phyloP scores from a whole-genome alignment of 2,113 vertebrate species.

The Xenopus laevis region DNA sequence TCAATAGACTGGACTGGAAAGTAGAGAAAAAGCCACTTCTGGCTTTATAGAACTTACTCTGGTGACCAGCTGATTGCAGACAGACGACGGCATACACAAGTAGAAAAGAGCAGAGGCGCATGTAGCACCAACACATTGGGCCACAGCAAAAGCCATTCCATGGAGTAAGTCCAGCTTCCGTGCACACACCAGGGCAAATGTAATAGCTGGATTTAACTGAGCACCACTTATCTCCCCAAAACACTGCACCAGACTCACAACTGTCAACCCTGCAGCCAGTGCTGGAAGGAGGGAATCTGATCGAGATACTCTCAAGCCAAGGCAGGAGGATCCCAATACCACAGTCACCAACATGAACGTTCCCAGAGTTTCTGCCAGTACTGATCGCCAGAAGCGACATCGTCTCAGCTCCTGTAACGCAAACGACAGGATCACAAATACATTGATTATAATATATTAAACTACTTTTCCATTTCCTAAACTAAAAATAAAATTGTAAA shows the following conservation, averaged over 20 bases:
- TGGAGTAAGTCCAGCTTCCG: constrained; percentile 64
- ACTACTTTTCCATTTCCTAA: too few relatives aligned
- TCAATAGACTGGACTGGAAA: neutral
- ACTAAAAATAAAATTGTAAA: too few relatives aligned
- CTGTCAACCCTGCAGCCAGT: constrained; percentile 64
- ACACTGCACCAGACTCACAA: constrained; percentile 62
- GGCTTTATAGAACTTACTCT: constrained; percentile 55
- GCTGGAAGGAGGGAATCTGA: constrained; percentile 65
- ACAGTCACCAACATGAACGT: constrained; percentile 71
- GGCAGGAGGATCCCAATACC: constrained; percentile 69
- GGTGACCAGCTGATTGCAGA: constrained; percentile 61
- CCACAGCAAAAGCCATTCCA: constrained; percentile 57
- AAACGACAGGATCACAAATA: neutral
- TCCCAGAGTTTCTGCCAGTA: constrained; percentile 65
- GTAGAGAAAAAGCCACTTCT: neutral
- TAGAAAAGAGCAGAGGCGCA: constrained; percentile 64
- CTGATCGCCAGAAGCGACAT: constrained; percentile 66
- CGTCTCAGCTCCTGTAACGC: constrained; percentile 63
- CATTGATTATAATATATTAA: neutral
- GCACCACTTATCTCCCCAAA: constrained; percentile 72
- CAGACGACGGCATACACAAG: constrained; percentile 54
- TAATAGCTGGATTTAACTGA: constrained; percentile 77
- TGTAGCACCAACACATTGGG: constrained; percentile 71
- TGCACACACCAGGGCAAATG: constrained; percentile 70
- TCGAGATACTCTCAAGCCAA: constrained; percentile 46